These are phyloP conservation scores for Mormyrops attenuatus DNA, from an alignment of 2,797 vertebrate species.

Conservation along the genomic window DNA sequence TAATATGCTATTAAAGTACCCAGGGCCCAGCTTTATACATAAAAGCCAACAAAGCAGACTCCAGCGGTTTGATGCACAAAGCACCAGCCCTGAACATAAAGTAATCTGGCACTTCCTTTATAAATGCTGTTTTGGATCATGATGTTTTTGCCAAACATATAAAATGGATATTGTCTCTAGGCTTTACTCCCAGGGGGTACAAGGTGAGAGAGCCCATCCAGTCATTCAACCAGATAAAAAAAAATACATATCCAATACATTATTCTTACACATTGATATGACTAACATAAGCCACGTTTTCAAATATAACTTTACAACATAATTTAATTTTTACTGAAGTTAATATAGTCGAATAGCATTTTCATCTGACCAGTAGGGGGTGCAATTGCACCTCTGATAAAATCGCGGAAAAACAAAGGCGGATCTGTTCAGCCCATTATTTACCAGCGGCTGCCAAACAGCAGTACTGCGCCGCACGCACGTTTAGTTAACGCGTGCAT, in stretches of 20 bases:
- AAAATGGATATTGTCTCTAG: background rate
- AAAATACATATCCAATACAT: background rate
- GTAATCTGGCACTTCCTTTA: background rate
- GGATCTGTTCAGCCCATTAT: background rate
- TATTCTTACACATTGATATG: background rate
- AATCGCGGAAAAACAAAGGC: background rate
- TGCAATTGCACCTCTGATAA: background rate
- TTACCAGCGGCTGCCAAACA: background rate
- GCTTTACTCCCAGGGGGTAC: background rate
- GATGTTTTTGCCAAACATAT: background rate
- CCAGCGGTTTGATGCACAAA: background rate
- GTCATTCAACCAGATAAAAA: background rate
- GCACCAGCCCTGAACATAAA: background rate
- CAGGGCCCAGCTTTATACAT: background rate
- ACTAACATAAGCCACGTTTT: background rate
- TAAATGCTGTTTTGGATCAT: background rate
- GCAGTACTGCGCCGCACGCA: background rate
- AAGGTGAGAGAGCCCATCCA: background rate
- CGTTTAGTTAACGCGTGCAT: background rate
- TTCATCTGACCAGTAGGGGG: background rate
- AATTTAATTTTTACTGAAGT: background rate
- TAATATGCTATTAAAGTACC: background rate
- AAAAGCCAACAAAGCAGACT: background rate
- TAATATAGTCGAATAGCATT: background rate
- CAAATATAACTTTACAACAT: background rate